Percentiles rank a stretch among this genome's conserved stretches.
Evolutionary conservation across 2,888 invertebrate genomes (phyloP).

Genomic region (Eucera pruinosa): DNA sequence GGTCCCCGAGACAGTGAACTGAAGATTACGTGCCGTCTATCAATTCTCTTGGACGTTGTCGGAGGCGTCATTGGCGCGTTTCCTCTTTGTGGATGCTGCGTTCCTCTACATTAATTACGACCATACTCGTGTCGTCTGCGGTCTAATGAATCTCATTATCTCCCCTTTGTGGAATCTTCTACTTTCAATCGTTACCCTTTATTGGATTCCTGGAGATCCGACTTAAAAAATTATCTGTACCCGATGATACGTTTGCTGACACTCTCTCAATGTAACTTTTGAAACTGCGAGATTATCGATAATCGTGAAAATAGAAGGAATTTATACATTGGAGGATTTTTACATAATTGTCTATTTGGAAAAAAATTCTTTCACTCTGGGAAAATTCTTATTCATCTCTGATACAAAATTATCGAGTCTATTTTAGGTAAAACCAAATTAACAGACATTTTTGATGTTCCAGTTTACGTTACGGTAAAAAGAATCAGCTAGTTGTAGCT

Average conservation of each 20-base stretch:
- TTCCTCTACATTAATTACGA: slow-evolving; percentile 52
- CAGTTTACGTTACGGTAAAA: no score
- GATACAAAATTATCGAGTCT: no score
- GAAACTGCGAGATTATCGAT: not conserved
- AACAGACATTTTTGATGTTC: no score
- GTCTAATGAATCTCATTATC: slow-evolving; percentile 18
- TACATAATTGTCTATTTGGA: no score
- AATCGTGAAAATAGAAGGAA: not conserved
- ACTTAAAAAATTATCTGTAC: not conserved
- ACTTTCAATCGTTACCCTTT: not conserved
- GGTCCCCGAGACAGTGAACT: slow-evolving; percentile 56
- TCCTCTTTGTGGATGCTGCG: slow-evolving; percentile 17
- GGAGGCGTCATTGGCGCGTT: slow-evolving; percentile 22
- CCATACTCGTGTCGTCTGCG: slow-evolving; percentile 3
- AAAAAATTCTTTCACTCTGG: no score
- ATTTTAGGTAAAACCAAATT: no score
- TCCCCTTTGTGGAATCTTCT: not conserved
- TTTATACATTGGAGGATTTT: not conserved
- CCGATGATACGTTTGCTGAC: not conserved
- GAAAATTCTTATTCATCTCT: no score
- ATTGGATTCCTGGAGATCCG: not conserved
- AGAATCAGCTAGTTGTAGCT: no score
- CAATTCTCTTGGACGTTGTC: slow-evolving; percentile 60
- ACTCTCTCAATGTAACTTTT: not conserved
- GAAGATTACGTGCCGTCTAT: slow-evolving; percentile 66